These are phyloP conservation scores for Campaea margaritaria DNA, from an alignment of 2,888 invertebrate species.

Conservation along the genomic window DNA sequence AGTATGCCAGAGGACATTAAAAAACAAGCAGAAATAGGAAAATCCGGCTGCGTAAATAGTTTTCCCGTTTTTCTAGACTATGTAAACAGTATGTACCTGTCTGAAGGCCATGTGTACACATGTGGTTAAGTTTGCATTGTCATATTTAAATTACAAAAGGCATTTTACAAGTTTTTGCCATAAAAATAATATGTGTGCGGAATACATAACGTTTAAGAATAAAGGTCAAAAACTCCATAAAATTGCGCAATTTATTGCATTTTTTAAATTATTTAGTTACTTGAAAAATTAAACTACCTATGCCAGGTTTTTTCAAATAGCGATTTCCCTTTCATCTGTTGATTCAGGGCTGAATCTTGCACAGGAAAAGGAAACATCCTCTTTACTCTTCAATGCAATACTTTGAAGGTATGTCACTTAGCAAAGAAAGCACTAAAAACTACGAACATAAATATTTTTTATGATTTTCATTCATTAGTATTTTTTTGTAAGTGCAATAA, in stretches of 20 bases:
- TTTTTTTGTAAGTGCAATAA: too few species aligned
- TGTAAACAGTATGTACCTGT: conserved; percentile 1
- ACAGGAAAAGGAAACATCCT: too few species aligned
- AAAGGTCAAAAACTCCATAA: background rate
- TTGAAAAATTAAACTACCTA: too few species aligned
- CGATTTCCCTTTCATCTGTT: too few species aligned
- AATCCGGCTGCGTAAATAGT: conserved; percentile 28
- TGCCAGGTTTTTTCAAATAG: too few species aligned
- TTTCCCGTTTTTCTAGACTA: conserved; percentile 22
- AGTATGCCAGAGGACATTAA: conserved; percentile 6
- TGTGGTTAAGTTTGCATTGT: conserved; percentile 13
- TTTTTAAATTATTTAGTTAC: too few species aligned
- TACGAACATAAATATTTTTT: too few species aligned
- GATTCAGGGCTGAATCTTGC: too few species aligned
- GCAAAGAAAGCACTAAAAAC: too few species aligned
- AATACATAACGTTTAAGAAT: conserved; percentile 7
- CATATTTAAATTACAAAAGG: conserved; percentile 10
- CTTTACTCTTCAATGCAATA: too few species aligned
- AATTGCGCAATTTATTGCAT: background rate
- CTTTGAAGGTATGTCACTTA: too few species aligned
- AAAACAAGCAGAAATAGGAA: conserved; percentile 19
- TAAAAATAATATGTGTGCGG: conserved; percentile 4
- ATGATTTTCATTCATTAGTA: too few species aligned
- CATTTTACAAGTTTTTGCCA: conserved; percentile 1
- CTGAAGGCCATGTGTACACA: conserved; percentile 21